These are phyloP conservation scores for Drosophila ficusphila DNA, from an alignment of 1,140 invertebrate species.

Conservation along the genomic window DNA sequence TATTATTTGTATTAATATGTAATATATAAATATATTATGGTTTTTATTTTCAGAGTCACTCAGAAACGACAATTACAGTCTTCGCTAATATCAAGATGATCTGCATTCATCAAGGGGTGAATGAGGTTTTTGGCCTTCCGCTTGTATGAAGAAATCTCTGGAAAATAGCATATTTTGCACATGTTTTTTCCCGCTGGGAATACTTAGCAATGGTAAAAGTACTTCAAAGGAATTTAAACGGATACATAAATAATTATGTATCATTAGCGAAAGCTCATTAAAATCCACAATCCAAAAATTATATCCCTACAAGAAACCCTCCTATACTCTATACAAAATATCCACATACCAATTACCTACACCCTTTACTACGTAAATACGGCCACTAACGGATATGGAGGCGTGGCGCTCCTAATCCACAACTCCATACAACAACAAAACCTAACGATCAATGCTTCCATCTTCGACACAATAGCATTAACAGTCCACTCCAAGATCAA, in stretches of 20 bases:
- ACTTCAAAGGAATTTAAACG: constrained; percentile 37
- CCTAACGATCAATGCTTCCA: neutral
- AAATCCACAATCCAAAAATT: constrained; percentile 25
- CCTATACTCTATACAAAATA: constrained; percentile 5
- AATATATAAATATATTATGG: too few relatives aligned
- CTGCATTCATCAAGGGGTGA: too few relatives aligned
- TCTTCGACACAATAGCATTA: constrained; percentile 26
- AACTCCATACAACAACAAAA: constrained; percentile 22
- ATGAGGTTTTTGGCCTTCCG: too few relatives aligned
- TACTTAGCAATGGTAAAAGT: too few relatives aligned
- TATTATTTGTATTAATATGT: too few relatives aligned
- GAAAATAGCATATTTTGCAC: too few relatives aligned
- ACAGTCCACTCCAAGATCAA: constrained; percentile 25
- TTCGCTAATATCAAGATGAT: too few relatives aligned
- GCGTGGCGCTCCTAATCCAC: too few relatives aligned
- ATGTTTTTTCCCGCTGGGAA: too few relatives aligned
- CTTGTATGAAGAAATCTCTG: too few relatives aligned
- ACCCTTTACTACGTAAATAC: constrained; percentile 14
- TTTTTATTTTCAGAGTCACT: too few relatives aligned
- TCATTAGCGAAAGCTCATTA: constrained; percentile 23
- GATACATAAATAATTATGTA: constrained; percentile 34
- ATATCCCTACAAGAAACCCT: constrained; percentile 35
- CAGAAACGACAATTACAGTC: too few relatives aligned
- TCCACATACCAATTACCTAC: constrained; percentile 33
- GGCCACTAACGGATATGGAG: constrained; percentile 4